phyloP scores from a whole-genome alignment of 2,113 vertebrate species.

The Halichoerus grypus region DNA sequence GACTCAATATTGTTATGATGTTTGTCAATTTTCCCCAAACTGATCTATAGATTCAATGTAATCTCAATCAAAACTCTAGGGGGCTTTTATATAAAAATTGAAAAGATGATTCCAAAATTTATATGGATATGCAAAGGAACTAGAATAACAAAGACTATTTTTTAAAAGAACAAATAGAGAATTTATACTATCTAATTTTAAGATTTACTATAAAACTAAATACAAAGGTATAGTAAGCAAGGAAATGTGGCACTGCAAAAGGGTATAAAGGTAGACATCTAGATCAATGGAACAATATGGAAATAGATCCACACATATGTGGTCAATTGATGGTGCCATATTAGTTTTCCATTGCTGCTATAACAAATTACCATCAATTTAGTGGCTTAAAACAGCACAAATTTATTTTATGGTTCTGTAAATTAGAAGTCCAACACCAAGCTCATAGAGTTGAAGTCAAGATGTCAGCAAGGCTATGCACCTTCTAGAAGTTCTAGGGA shows the following conservation, averaged over 20 bases:
- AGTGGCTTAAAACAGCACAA: background rate
- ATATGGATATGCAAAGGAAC: background rate
- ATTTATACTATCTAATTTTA: background rate
- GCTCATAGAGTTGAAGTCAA: background rate
- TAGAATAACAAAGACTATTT: background rate
- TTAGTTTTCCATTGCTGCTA: background rate
- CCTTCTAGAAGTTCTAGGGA: background rate
- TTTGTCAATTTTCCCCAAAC: background rate
- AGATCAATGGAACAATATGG: background rate
- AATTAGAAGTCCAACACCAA: background rate
- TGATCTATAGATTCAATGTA: background rate
- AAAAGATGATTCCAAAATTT: background rate
- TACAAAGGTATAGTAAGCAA: background rate
- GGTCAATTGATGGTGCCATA: background rate
- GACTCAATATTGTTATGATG: background rate
- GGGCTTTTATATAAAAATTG: background rate
- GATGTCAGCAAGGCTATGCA: background rate
- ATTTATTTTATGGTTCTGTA: background rate
- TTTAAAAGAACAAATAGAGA: background rate
- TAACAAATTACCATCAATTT: background rate
- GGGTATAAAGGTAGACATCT: too few relatives aligned
- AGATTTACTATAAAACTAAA: background rate
- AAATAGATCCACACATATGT: background rate
- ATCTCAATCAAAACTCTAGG: background rate
- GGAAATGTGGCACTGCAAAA: background rate